Evolutionary conservation across 1,140 invertebrate species (phyloP).

Genomic region (Venustaconcha ellipsiformis): DNA sequence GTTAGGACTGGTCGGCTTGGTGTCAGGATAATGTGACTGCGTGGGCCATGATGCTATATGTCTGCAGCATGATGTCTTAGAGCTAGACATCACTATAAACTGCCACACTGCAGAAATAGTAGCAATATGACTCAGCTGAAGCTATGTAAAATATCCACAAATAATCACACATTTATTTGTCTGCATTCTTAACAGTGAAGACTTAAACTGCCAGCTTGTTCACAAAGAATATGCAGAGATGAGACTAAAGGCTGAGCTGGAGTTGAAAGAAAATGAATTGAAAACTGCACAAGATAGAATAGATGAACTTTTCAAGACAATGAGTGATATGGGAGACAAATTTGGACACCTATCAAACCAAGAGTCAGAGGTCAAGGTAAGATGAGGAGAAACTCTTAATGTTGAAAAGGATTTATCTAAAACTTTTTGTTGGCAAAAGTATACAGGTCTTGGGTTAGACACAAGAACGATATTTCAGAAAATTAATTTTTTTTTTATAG

Average conservation of each 20-base stretch:
- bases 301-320: slow-evolving; percentile 20
- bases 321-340: slow-evolving; percentile 24
- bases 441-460: no score
- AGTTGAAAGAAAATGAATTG: slow-evolving; percentile 18
- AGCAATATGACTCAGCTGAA: no score
- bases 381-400: background rate
- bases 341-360: slow-evolving; percentile 32
- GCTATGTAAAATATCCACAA: background rate
- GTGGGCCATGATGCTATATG: background rate
- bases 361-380: slow-evolving; percentile 33
- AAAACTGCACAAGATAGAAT: slow-evolving; percentile 6
- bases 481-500: no score
- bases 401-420: no score
- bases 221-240: slow-evolving; percentile 27
- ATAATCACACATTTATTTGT: background rate
- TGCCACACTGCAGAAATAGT: no score
- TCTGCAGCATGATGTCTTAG: background rate
- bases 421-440: no score
- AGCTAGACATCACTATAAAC: no score
- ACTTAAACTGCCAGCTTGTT: slow-evolving; percentile 18
- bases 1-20: no score
- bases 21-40: slow-evolving; percentile 32
- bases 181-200: slow-evolving; percentile 15
- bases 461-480: no score
- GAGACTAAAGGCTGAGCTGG: slow-evolving; percentile 18